Evolutionary conservation across 2,113 vertebrate species (phyloP).

Genomic region (Pomatostomus ruficeps): DNA sequence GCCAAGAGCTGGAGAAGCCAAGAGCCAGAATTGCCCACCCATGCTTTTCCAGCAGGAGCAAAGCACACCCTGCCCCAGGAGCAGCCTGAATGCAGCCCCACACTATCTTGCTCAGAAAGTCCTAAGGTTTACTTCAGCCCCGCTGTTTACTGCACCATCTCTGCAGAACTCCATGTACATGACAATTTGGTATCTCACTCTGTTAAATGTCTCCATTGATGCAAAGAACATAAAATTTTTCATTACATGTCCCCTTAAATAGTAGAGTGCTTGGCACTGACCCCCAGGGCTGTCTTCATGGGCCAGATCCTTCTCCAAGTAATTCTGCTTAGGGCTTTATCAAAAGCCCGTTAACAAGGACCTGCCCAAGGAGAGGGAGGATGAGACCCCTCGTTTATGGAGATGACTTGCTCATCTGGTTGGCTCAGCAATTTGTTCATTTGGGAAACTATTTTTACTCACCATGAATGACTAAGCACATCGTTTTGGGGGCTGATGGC

Average conservation of each 20-base stretch:
- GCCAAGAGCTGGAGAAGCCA: background rate
- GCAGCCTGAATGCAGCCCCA: background rate
- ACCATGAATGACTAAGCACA: background rate
- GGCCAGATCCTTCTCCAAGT: background rate
- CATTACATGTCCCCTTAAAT: background rate
- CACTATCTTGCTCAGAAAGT: background rate
- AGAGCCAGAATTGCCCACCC: background rate
- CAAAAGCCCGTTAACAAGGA: background rate
- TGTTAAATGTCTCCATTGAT: background rate
- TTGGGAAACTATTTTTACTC: slow-evolving; percentile 51
- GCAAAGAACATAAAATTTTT: background rate
- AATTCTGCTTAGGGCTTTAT: background rate
- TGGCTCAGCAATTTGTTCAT: slow-evolving; percentile 14
- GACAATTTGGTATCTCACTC: background rate
- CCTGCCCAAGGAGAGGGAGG: background rate
- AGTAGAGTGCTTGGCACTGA: background rate
- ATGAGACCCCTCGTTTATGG: background rate
- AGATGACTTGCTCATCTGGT: background rate
- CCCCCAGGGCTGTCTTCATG: background rate
- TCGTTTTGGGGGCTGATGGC: slow-evolving; percentile 31
- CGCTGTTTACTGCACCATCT: background rate
- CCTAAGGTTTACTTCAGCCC: background rate
- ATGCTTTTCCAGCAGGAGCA: background rate
- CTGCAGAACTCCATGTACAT: background rate
- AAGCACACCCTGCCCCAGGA: background rate